Evolutionary conservation across 1,140 invertebrate species (phyloP).

Genomic region (Sycophila sp.): DNA sequence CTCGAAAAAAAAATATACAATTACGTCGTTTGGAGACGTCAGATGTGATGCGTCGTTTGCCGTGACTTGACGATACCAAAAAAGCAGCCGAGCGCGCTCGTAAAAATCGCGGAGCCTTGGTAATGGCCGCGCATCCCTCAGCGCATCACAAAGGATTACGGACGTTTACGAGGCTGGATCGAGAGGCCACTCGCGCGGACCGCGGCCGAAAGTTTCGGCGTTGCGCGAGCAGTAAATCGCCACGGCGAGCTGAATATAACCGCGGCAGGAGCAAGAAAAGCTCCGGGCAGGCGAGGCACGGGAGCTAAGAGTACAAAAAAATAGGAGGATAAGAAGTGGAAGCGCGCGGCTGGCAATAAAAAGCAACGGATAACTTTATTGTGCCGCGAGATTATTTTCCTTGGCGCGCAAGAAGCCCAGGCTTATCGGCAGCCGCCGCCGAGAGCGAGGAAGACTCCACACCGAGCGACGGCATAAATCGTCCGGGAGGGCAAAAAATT

Average conservation of each 20-base stretch:
- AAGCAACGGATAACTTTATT: conserved; percentile 43
- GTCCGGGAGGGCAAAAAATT: neutral
- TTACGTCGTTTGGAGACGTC: too few relatives aligned
- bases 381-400: conserved; percentile 43
- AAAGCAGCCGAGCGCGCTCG: too few relatives aligned
- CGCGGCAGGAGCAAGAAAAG: neutral
- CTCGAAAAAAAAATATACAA: too few relatives aligned
- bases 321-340: conserved; percentile 30
- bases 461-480: conserved; percentile 4
- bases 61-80: too few relatives aligned
- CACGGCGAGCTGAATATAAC: conserved; percentile 5
- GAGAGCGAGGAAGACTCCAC: neutral
- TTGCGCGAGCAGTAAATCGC: too few relatives aligned
- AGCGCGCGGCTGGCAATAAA: conserved; percentile 38
- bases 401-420: conserved; percentile 17
- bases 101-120: too few relatives aligned
- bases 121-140: neutral
- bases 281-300: conserved; percentile 8
- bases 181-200: neutral
- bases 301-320: conserved; percentile 22
- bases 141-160: neutral
- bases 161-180: conserved; percentile 5
- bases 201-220: neutral
- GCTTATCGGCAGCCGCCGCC: conserved; percentile 42
- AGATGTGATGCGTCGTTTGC: too few relatives aligned